Evolutionary conservation across 2,888 invertebrate species (phyloP), one percentile per base, ranked within the genome.

Genomic region (Zonitis immaculata): DNA sequence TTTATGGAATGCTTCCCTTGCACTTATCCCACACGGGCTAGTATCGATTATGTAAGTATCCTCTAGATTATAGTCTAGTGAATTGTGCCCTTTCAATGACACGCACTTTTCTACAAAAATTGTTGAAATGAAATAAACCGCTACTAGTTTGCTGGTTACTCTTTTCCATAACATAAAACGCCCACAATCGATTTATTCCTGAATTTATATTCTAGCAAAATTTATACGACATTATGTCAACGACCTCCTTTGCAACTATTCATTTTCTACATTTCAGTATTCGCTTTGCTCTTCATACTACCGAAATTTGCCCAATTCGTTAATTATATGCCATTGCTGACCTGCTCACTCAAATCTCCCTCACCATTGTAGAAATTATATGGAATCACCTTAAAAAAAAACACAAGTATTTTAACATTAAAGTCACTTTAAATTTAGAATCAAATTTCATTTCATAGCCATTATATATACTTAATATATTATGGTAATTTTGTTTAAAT

Each of bases 1-100:
- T 83, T 79, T 69, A 80, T 86, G 77, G 82, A 83, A 58, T 87
- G 88, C 65, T 80, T 81, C 53, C 82, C 84, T 0, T 85, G 85
- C 65, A 73, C 74, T 46, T 79, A 79, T 66, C 80, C 81, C 3
- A 75, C 73, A 32, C 76, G 78, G 2, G 70, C 76, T 9, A 70
- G 74, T 47, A 74, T 78, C 14, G 78, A 80, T 70, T 78, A 78
- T 65, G 79, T 79, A 67, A 79, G 79, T 74, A 60, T 56, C 43
- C 26, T 26, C 42, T n/a, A n/a, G n/a, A n/a, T n/a, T 43, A 50
- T 26, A 14, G 16, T 53, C 57, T 60, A 47, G 46, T 56, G 56
- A 60, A 56, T 58, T 60, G 54, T 56, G 56, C 22, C 56, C 60
- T 65, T 63, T 67, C 64, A 66, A 62, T 60, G 61, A 60, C 67